These are phyloP conservation scores for Corythornis cristatus DNA, from an alignment of 2,113 vertebrate genomes.

Conservation along the genomic window DNA sequence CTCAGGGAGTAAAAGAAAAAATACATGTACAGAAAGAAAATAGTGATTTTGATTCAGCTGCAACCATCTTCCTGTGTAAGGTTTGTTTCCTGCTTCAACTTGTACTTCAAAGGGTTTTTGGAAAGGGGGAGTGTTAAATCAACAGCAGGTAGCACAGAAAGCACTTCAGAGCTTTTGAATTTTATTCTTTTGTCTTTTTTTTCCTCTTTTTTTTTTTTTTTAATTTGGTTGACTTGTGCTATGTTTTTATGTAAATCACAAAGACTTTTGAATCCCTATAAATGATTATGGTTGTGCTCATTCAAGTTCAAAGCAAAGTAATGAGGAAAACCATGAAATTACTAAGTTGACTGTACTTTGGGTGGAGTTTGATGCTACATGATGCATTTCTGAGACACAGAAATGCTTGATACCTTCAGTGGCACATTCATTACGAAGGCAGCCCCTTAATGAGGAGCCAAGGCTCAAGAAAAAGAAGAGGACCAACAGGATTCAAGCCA, in stretches of 20 bases:
- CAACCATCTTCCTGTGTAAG: background rate
- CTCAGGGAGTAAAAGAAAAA: background rate
- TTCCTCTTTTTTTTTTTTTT: background rate
- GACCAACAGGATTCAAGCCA: background rate
- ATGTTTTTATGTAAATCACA: background rate
- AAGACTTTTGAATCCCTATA: background rate
- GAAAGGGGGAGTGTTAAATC: background rate
- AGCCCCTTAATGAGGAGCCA: background rate
- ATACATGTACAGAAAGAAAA: background rate
- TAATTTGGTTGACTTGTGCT: background rate
- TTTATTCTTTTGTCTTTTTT: background rate
- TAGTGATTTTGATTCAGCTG: background rate
- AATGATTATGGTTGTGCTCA: background rate
- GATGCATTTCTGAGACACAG: background rate
- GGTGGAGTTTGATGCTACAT: background rate
- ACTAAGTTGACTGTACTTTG: background rate
- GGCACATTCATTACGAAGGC: background rate
- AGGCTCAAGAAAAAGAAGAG: background rate
- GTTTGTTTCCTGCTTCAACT: background rate
- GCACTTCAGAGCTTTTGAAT: background rate
- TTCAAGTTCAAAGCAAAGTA: background rate
- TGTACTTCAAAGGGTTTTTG: background rate
- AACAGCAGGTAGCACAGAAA: background rate
- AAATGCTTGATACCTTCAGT: background rate
- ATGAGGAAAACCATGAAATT: background rate